Evolutionary conservation across 2,113 vertebrate species (phyloP).

Genomic region (Microtus montanus): DNA sequence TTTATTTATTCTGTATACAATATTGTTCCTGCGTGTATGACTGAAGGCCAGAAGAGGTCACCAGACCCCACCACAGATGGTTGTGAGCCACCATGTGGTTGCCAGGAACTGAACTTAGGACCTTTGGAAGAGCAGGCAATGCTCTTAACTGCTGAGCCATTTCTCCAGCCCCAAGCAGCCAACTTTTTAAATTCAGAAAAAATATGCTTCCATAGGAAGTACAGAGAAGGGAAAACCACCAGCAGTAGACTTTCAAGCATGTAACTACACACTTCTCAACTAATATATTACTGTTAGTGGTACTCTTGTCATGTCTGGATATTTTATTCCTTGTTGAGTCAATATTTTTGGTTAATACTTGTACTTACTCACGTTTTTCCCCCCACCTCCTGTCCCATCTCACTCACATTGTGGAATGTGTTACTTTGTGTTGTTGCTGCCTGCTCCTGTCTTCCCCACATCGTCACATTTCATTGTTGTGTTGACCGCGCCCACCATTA

Average conservation of each 20-base stretch:
- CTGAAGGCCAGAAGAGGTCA: no score
- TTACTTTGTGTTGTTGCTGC: conserved; percentile 89
- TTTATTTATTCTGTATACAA: no score
- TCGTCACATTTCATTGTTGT: conserved; percentile 91
- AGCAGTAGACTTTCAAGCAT: conserved; percentile 64
- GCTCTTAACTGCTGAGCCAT: no score
- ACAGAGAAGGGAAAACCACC: conserved; percentile 25
- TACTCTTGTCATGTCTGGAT: conserved; percentile 82
- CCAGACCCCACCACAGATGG: no score
- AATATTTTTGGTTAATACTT: conserved; percentile 86
- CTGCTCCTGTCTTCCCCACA: conserved; percentile 87
- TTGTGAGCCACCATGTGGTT: no score
- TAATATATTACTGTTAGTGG: conserved; percentile 76
- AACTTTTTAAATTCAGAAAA: conserved; percentile 30
- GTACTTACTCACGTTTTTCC: conserved; percentile 89
- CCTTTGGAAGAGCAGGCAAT: no score
- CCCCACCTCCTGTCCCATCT: conserved; percentile 83
- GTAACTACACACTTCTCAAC: conserved; percentile 75
- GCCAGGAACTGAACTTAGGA: no score
- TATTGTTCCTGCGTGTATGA: no score
- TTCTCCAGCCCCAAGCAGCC: neutral
- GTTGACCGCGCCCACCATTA: conserved; percentile 89
- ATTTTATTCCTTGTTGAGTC: conserved; percentile 85
- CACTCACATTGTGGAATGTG: conserved; percentile 89
- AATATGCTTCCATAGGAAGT: conserved; percentile 28